These are phyloP conservation scores for Turritopsis dohrnii DNA, from an alignment of 30 jellyfish, hydroid and myxozoan genomes.

Conservation along the genomic window DNA sequence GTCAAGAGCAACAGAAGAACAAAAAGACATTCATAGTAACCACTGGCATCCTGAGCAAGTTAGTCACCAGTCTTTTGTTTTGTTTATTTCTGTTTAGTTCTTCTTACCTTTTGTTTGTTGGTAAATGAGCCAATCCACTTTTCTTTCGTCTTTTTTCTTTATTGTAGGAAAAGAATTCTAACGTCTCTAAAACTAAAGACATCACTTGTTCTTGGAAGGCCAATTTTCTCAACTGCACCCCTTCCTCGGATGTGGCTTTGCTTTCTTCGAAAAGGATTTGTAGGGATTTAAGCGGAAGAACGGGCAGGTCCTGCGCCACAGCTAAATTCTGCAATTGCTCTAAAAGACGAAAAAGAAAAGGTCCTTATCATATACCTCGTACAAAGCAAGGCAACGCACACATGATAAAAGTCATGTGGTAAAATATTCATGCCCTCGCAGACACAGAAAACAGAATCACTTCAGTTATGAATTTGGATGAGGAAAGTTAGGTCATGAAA, in stretches of 20 bases:
- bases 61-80: too few relatives aligned
- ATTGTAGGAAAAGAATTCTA: conserved; percentile 39
- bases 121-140: conserved; percentile 14
- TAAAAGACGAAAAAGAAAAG: conserved; percentile 9
- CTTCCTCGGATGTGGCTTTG: conserved; percentile 30
- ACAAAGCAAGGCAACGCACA: too few relatives aligned
- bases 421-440: too few relatives aligned
- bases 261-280: conserved; percentile 44
- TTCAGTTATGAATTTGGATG: too few relatives aligned
- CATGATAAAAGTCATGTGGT: too few relatives aligned
- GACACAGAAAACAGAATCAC: too few relatives aligned
- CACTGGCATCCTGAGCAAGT: too few relatives aligned
- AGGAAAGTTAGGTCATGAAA: too few relatives aligned
- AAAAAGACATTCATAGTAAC: too few relatives aligned
- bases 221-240: conserved; percentile 47
- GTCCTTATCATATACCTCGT: too few relatives aligned
- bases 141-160: conserved; percentile 38
- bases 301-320: conserved; percentile 56
- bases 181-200: conserved; percentile 40
- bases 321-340: conserved; percentile 46
- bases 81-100: too few relatives aligned
- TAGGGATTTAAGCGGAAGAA: conserved; percentile 59
- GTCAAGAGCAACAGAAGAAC: too few relatives aligned
- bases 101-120: background rate
- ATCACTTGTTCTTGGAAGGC: conserved; percentile 62